A percentile compares a stretch with the other conserved stretches of the same genome.
Conservation (phyloP, 2,113 vertebrate species). For the Pogonocichla stellata region DNA sequence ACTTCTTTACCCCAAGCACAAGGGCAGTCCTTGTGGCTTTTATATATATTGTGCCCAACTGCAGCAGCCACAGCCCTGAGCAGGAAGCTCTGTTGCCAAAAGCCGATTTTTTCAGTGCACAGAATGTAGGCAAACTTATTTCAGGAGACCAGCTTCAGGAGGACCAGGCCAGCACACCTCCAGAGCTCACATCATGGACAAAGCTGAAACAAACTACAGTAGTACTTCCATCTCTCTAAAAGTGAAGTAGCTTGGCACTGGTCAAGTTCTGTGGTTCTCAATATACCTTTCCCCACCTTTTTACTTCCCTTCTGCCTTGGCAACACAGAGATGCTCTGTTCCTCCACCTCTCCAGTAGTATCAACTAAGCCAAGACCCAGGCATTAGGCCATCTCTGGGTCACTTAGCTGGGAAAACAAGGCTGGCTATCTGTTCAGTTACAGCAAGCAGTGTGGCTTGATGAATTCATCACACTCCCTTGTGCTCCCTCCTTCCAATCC, state of each 20-base stretch:
- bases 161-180: background rate
- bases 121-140: background rate
- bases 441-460: accelerated
- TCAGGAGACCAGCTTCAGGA: background rate
- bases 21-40: accelerated
- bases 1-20: background rate
- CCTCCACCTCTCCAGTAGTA: background rate
- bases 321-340: accelerated
- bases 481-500: background rate
- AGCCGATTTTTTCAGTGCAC: accelerated
- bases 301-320: background rate
- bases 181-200: background rate
- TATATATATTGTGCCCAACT: accelerated
- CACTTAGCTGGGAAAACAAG: accelerated
- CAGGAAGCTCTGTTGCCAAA: background rate
- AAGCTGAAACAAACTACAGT: accelerated
- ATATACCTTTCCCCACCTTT: background rate
- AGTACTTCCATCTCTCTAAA: background rate
- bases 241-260: accelerated
- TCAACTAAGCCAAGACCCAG: background rate
- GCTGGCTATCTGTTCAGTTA: background rate
- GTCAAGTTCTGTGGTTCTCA: background rate
- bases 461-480: accelerated
- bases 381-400: background rate
- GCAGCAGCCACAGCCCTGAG: background rate